phyloP scores from a whole-genome alignment of 2,113 vertebrate species.

The Synchiropus splendidus region DNA sequence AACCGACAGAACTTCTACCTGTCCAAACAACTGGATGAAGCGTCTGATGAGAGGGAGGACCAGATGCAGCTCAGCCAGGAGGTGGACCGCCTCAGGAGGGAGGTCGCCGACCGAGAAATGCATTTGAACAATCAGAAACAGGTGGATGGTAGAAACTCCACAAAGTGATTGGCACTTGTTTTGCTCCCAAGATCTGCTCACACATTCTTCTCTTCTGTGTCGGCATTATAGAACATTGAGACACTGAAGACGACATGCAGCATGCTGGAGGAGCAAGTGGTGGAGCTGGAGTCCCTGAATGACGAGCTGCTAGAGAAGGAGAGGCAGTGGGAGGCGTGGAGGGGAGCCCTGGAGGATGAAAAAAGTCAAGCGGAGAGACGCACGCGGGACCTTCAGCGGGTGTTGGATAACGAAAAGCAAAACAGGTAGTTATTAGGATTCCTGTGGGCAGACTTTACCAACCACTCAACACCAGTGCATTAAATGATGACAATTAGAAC shows the following conservation, averaged over 20 bases:
- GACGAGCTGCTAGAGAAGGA: conserved; percentile 95
- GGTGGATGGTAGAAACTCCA: conserved; percentile 58
- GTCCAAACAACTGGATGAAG: conserved; percentile 93
- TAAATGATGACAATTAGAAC: not conserved
- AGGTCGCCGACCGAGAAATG: conserved; percentile 94
- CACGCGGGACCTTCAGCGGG: conserved; percentile 85
- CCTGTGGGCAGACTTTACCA: too few species aligned
- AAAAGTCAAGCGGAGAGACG: conserved; percentile 93
- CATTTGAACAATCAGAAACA: conserved; percentile 98
- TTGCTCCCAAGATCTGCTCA: conserved; percentile 8
- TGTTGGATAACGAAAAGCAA: conserved; percentile 94
- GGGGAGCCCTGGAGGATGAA: conserved; percentile 87
- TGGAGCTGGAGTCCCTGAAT: conserved; percentile 94
- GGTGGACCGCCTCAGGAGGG: conserved; percentile 87
- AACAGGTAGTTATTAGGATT: conserved; percentile 70
- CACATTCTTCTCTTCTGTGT: conserved; percentile 11
- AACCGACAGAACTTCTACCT: conserved; percentile 98
- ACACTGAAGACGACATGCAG: conserved; percentile 98
- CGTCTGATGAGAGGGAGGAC: conserved; percentile 83
- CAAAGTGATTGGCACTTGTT: not conserved
- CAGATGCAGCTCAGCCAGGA: conserved; percentile 85
- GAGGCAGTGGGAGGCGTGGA: conserved; percentile 95
- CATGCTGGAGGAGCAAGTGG: conserved; percentile 97
- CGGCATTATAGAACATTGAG: conserved; percentile 84
- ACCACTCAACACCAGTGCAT: too few species aligned